Conservation (phyloP, 2,888 invertebrate genomes). For the Acleris holmiana region DNA sequence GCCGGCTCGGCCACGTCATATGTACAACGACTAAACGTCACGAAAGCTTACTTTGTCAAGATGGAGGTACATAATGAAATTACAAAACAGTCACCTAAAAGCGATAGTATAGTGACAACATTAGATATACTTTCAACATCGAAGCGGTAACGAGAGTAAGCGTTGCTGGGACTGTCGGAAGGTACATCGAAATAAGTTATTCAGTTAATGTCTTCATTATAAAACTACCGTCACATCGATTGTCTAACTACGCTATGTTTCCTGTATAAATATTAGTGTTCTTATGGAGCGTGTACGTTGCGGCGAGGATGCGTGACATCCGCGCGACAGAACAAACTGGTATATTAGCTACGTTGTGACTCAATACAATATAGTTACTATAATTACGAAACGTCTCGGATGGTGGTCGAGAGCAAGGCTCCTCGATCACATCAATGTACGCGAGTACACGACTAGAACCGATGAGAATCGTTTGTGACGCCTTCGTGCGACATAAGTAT, state of each 20-base stretch:
- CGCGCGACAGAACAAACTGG: slow-evolving; percentile 53
- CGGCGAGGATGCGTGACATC: slow-evolving; percentile 40
- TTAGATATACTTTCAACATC: slow-evolving; percentile 63
- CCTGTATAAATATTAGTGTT: slow-evolving; percentile 53
- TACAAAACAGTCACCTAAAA: slow-evolving; percentile 68
- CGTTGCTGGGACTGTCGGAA: slow-evolving; percentile 61
- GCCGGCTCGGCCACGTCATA: slow-evolving; percentile 47
- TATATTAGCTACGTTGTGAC: slow-evolving; percentile 59
- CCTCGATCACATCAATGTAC: slow-evolving; percentile 66
- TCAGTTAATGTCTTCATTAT: slow-evolving; percentile 56
- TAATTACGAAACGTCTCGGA: too few relatives aligned
- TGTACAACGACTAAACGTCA: slow-evolving; percentile 73
- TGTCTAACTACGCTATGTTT: slow-evolving; percentile 66
- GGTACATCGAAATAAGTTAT: slow-evolving; percentile 48
- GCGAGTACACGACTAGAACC: slow-evolving; percentile 71
- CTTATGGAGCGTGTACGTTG: slow-evolving; percentile 48
- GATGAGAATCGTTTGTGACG: slow-evolving; percentile 61
- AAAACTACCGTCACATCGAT: slow-evolving; percentile 75
- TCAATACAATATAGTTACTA: slow-evolving; percentile 49
- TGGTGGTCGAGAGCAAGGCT: neutral
- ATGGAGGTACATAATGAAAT: slow-evolving; percentile 55
- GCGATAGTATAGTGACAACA: slow-evolving; percentile 72
- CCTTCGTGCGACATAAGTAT: slow-evolving; percentile 41
- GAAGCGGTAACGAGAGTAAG: slow-evolving; percentile 70
- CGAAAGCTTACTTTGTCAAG: slow-evolving; percentile 68